phyloP scores from a whole-genome alignment of 2,797 vertebrate species.

The Gouania willdenowi region DNA sequence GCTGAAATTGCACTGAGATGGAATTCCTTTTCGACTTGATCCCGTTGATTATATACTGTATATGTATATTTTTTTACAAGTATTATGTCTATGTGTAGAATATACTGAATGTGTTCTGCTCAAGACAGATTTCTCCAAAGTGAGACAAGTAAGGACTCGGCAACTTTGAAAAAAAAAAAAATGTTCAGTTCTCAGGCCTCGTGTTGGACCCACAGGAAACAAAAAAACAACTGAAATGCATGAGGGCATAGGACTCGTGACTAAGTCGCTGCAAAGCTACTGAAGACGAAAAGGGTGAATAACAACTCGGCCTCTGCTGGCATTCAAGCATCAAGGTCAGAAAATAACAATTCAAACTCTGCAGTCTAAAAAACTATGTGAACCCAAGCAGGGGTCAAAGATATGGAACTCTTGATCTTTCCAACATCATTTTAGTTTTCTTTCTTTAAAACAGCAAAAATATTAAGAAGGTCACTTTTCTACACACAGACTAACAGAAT shows the following conservation, averaged over 20 bases:
- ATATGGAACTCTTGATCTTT: too few relatives aligned
- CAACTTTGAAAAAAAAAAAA: not conserved
- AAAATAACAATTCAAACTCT: not conserved
- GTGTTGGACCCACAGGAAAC: not conserved
- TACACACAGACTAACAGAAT: not conserved
- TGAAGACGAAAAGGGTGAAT: not conserved
- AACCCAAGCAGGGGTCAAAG: not conserved
- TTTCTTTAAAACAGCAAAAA: too few relatives aligned
- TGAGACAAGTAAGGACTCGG: too few relatives aligned
- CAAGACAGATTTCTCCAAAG: too few relatives aligned
- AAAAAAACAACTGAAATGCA: not conserved
- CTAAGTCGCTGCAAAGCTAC: not conserved
- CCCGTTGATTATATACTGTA: too few relatives aligned
- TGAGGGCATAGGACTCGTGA: not conserved
- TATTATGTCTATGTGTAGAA: not conserved
- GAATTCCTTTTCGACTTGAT: too few relatives aligned
- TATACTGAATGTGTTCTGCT: too few relatives aligned
- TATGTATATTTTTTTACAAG: not conserved
- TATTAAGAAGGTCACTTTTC: too few relatives aligned
- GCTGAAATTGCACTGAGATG: too few relatives aligned
- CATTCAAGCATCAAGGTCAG: constrained; percentile 1
- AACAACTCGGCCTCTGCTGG: not conserved
- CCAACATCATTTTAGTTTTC: too few relatives aligned
- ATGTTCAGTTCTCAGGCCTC: not conserved
- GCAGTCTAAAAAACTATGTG: not conserved